Evolutionary conservation across 2,888 invertebrate species (phyloP).

Genomic region (Philereme transversata): DNA sequence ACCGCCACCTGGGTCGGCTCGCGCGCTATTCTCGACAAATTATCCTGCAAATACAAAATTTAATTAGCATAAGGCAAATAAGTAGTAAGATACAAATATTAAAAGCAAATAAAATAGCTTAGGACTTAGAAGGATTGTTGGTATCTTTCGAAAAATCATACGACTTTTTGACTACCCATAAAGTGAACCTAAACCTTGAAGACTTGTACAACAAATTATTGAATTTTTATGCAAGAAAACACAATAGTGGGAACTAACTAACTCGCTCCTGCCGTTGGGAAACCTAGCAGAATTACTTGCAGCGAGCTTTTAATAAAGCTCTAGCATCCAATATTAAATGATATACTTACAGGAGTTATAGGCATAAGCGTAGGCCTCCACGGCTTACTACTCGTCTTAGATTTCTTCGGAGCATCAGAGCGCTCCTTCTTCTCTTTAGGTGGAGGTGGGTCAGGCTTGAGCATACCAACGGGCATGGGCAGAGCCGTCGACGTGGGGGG

Average conservation of each 20-base stretch:
- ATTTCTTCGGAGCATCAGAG: slow-evolving; percentile 67
- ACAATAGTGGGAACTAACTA: no score
- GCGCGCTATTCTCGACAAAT: slow-evolving; percentile 65
- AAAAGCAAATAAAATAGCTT: no score
- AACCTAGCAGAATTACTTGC: no score
- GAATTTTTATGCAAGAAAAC: no score
- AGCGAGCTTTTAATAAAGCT: neutral
- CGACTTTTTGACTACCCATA: no score
- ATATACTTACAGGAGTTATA: slow-evolving; percentile 76
- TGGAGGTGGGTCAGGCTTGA: slow-evolving; percentile 30
- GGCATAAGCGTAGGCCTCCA: slow-evolving; percentile 90
- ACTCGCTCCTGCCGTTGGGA: no score
- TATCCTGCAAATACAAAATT: slow-evolving; percentile 60
- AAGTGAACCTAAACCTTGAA: no score
- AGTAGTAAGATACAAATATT: no score
- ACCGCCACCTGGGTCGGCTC: slow-evolving; percentile 83
- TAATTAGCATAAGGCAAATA: no score
- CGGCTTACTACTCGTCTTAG: slow-evolving; percentile 84
- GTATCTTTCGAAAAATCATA: no score
- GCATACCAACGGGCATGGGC: slow-evolving; percentile 3
- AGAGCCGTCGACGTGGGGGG: neutral
- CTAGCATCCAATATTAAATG: neutral
- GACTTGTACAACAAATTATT: no score
- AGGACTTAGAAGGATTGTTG: no score
- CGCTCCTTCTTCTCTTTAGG: slow-evolving; percentile 67